Conservation (phyloP, 1,140 invertebrate species). For the Drosophila orosa region DNA sequence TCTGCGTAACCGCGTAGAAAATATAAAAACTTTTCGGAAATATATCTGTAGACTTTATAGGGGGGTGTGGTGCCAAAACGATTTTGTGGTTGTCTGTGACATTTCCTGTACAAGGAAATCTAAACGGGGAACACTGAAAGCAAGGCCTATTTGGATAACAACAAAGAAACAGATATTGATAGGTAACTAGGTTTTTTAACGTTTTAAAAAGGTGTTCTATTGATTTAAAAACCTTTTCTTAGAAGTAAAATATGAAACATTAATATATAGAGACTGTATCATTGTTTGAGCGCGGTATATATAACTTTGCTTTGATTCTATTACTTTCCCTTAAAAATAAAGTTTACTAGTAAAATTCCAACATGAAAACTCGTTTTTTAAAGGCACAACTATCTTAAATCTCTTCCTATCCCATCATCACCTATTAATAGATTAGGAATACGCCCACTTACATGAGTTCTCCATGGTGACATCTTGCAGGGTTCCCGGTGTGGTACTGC, state of each 20-base stretch:
- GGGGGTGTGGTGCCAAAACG: slow-evolving; percentile 33
- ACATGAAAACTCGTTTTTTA: background rate
- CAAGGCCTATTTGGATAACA: background rate
- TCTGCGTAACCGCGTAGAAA: slow-evolving; percentile 16
- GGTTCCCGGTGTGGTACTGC: slow-evolving; percentile 85
- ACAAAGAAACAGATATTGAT: background rate
- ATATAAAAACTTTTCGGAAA: slow-evolving; percentile 28
- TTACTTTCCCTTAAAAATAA: background rate
- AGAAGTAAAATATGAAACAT: background rate
- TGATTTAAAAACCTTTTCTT: background rate
- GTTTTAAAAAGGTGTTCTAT: background rate
- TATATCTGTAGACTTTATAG: slow-evolving; percentile 13
- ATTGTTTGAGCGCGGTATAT: no score
- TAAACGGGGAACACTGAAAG: background rate
- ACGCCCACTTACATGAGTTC: slow-evolving; percentile 72
- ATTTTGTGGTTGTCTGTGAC: slow-evolving; percentile 8
- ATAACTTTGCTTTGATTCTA: background rate
- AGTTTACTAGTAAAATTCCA: background rate
- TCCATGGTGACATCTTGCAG: slow-evolving; percentile 86
- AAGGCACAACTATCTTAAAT: background rate
- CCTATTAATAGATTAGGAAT: background rate
- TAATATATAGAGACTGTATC: background rate
- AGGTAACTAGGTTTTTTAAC: background rate
- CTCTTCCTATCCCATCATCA: background rate
- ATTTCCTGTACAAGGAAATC: background rate